phyloP scores from a whole-genome alignment of 23 tunicate species.

The Botrylloides violaceus region DNA sequence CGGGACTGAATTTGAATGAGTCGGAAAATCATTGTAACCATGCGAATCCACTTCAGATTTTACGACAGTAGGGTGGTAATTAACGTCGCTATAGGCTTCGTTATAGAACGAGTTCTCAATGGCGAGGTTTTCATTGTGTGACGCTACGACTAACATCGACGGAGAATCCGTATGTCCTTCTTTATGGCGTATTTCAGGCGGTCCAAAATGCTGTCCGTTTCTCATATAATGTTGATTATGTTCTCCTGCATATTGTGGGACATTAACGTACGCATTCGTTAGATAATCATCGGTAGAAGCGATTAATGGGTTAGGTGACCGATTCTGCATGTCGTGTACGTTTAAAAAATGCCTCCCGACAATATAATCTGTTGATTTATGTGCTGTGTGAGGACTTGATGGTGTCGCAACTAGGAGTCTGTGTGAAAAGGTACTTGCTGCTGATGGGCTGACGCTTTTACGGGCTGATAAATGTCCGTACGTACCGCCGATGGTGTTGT shows the following conservation, averaged over 20 bases:
- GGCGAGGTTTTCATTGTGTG: conserved; percentile 20
- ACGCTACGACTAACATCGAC: conserved; percentile 19
- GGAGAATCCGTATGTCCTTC: background rate
- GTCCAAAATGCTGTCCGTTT: background rate
- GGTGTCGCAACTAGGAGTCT: conserved; percentile 69
- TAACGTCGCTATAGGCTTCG: conserved; percentile 9
- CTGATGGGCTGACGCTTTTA: conserved; percentile 39
- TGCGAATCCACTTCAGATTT: background rate
- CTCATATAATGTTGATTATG: background rate
- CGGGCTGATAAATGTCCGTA: conserved; percentile 66
- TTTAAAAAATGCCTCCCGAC: background rate
- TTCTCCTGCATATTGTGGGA: background rate
- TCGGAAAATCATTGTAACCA: conserved; percentile 1
- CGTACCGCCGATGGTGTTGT: conserved; percentile 23
- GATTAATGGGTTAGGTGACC: background rate
- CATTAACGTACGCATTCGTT: conserved; percentile 8
- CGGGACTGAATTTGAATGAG: conserved; percentile 2
- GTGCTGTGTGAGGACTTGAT: conserved; percentile 26
- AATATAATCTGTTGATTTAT: background rate
- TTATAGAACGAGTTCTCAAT: background rate
- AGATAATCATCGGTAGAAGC: conserved; percentile 16
- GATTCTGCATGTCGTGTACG: conserved; percentile 18
- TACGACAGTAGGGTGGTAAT: background rate
- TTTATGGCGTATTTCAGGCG: background rate
- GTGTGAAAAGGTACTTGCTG: conserved; percentile 43